Percentiles rank a stretch among this genome's conserved stretches.
Conservation (phyloP, 1,140 invertebrate genomes). For the Mylabris phalerata region DNA sequence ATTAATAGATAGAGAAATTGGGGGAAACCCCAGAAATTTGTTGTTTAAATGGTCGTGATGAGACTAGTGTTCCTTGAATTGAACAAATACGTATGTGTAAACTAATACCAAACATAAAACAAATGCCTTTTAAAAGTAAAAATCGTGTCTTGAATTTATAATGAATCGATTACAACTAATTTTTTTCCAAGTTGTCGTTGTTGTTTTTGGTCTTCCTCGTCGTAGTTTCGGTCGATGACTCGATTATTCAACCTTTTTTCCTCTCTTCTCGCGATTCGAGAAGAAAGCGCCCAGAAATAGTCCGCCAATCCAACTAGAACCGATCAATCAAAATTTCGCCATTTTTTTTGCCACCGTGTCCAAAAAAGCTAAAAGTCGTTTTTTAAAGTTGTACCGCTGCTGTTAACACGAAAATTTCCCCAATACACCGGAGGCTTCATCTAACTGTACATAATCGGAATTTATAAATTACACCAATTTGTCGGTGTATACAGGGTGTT, state of each 20-base stretch:
- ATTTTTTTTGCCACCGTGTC: no score
- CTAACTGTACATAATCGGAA: no score
- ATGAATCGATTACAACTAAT: not conserved
- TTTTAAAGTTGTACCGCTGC: no score
- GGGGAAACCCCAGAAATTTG: not conserved
- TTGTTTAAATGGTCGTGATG: not conserved
- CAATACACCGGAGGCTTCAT: no score
- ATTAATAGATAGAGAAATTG: constrained; percentile 1
- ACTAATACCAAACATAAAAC: not conserved
- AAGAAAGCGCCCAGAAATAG: no score
- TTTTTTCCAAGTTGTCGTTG: not conserved
- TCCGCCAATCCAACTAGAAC: no score
- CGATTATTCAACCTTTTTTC: not conserved
- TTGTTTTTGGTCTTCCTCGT: not conserved
- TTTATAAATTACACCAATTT: no score
- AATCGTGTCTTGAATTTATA: not conserved
- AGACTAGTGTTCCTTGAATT: not conserved
- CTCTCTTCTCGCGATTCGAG: no score
- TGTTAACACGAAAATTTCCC: no score
- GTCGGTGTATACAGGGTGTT: no score
- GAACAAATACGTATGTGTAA: not conserved
- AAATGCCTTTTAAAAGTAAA: not conserved
- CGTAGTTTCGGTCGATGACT: constrained; percentile 2
- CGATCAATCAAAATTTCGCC: no score
- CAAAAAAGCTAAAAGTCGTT: no score